Conservation (phyloP, 1,140 invertebrate genomes). For the Lepidurus apus region DNA sequence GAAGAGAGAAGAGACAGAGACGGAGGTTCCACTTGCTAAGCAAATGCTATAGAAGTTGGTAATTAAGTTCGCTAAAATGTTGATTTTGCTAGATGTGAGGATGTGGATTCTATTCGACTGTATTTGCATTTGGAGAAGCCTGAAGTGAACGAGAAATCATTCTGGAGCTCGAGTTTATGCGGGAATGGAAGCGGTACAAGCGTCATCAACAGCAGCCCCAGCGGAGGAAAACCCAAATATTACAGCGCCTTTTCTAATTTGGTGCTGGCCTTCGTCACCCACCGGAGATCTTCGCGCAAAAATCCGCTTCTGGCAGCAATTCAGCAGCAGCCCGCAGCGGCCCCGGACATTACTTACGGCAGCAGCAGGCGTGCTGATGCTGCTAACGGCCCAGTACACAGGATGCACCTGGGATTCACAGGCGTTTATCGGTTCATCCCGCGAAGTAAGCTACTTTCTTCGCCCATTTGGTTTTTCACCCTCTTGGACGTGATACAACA, state of each 20-base stretch:
- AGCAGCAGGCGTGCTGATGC: not conserved
- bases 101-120: slow-evolving; percentile 26
- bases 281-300: not conserved
- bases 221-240: slow-evolving; percentile 23
- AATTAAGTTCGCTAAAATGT: not conserved
- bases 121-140: slow-evolving; percentile 33
- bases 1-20: not conserved
- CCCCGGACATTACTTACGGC: not conserved
- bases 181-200: not conserved
- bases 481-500: not conserved
- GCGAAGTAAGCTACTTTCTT: slow-evolving; percentile 25
- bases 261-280: slow-evolving; percentile 31
- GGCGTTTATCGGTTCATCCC: slow-evolving; percentile 33
- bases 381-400: slow-evolving; percentile 13
- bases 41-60: not conserved
- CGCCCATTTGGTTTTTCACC: not conserved
- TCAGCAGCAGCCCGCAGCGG: not conserved
- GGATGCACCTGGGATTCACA: slow-evolving; percentile 27
- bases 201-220: not conserved
- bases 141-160: slow-evolving; percentile 29
- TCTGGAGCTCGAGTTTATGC: slow-evolving; percentile 23
- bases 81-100: slow-evolving; percentile 29
- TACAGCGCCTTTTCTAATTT: slow-evolving; percentile 32
- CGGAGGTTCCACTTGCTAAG: not conserved
- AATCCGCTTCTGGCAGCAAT: not conserved